Percentiles rank a stretch among this genome's conserved stretches.
These are phyloP conservation scores for Benthosema pterotum DNA, from an alignment of 2,797 vertebrate genomes.

Conservation along the genomic window DNA sequence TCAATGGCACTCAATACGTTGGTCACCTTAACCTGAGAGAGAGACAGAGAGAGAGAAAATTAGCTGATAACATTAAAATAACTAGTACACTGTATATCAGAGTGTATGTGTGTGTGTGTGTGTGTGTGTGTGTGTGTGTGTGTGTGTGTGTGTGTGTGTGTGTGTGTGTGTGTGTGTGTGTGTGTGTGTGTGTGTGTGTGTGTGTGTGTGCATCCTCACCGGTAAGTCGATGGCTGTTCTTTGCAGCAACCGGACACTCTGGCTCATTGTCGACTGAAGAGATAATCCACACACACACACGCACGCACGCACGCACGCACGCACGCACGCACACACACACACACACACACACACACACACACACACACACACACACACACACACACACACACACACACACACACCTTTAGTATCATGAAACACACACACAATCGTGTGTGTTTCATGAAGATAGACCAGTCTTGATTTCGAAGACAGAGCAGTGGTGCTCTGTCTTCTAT, in stretches of 20 bases:
- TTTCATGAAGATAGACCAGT: too few relatives aligned
- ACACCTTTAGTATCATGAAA: neutral
- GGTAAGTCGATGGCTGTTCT: conserved; percentile 79
- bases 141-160: too few relatives aligned
- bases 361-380: neutral
- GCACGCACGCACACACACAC: conserved; percentile 8
- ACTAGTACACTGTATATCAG: too few relatives aligned
- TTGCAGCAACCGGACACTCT: conserved; percentile 84
- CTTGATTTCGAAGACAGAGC: too few relatives aligned
- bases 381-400: conserved; percentile 4
- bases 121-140: neutral
- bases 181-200: neutral
- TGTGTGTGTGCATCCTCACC: conserved; percentile 72
- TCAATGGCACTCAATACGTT: conserved; percentile 85
- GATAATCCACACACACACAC: conserved; percentile 11
- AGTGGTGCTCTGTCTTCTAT: too few relatives aligned
- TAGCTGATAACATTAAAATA: too few relatives aligned
- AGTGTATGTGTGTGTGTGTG: neutral
- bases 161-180: neutral
- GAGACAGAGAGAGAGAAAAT: neutral
- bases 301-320: conserved; percentile 3
- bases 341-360: conserved; percentile 10
- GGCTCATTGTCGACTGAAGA: conserved; percentile 83
- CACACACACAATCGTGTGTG: too few relatives aligned
- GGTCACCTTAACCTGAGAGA: conserved; percentile 82